A percentile compares a stretch with the other conserved stretches of the same genome.
Evolutionary conservation across 2,888 invertebrate genomes (phyloP).

Genomic region (Hydrotaea cyrtoneurina): DNA sequence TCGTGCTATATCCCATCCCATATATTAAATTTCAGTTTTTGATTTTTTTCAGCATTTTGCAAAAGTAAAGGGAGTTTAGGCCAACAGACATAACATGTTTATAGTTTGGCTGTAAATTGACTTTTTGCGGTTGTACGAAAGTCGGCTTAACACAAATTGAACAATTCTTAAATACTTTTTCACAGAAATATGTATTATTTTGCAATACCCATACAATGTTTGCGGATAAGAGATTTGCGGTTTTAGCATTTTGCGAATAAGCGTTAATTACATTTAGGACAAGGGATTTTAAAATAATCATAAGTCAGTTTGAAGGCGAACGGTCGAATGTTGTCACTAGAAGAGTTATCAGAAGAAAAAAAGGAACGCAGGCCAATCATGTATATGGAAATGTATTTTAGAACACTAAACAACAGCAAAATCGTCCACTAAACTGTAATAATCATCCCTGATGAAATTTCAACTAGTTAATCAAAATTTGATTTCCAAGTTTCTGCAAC

Average conservation of each 20-base stretch:
- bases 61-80: neutral
- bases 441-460: no score
- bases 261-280: neutral
- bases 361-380: no score
- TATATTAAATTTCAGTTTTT: conserved; percentile 32
- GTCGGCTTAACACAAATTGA: conserved; percentile 42
- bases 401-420: no score
- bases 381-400: no score
- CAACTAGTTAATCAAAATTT: no score
- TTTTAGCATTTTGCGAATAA: conserved; percentile 6
- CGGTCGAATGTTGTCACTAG: no score
- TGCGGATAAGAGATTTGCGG: conserved; percentile 21
- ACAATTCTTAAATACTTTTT: conserved; percentile 18
- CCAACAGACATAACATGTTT: neutral
- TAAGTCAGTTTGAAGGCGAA: no score
- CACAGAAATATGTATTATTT: neutral
- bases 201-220: conserved; percentile 7
- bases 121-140: conserved; percentile 45
- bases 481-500: no score
- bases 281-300: no score
- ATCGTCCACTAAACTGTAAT: no score
- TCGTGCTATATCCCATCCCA: conserved; percentile 7
- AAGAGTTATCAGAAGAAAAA: no score
- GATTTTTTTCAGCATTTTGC: neutral
- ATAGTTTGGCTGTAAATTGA: conserved; percentile 21